Conservation (phyloP, 64 coral and sea anemone species). For the Orbicella faveolata region DNA sequence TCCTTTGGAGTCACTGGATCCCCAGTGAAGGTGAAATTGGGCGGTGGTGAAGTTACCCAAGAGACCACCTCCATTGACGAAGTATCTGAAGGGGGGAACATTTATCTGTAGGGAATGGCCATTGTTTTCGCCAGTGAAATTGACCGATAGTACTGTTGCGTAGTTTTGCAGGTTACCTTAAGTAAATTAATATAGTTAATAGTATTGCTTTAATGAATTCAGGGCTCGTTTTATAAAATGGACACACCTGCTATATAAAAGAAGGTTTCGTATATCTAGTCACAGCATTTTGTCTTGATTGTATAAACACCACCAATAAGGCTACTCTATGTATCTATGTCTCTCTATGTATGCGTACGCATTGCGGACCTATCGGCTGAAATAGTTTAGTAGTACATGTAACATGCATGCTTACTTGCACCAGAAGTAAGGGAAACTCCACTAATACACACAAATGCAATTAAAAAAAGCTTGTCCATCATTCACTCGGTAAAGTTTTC, state of each 20-base stretch:
- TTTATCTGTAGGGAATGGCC: neutral
- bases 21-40: constrained; percentile 65
- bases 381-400: no score
- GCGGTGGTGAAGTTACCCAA: neutral
- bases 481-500: neutral
- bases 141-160: neutral
- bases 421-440: neutral
- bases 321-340: no score
- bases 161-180: neutral
- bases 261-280: no score
- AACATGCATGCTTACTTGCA: no score
- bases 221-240: no score
- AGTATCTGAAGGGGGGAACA: neutral
- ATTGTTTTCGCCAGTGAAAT: constrained; percentile 3
- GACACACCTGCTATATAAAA: no score
- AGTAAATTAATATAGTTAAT: no score
- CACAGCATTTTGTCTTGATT: no score
- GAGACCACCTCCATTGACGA: constrained; percentile 20
- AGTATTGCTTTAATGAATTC: no score
- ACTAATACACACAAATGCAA: neutral
- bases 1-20: neutral
- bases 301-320: no score
- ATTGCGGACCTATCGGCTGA: no score
- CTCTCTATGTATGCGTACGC: no score
- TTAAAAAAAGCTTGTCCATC: neutral